Conservation (phyloP, 2,888 invertebrate species). For the Cinara cedri region DNA sequence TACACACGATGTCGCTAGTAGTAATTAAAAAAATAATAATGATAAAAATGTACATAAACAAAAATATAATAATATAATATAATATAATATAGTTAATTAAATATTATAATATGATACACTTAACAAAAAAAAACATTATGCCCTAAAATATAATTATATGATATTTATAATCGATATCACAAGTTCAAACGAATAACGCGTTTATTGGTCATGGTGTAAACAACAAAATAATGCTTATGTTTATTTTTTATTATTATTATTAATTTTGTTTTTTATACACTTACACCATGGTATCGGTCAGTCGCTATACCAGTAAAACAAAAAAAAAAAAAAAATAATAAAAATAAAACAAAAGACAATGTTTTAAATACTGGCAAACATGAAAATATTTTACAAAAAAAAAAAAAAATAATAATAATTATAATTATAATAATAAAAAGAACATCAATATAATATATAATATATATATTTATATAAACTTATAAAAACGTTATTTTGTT, state of each 20-base stretch:
- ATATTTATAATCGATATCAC: slow-evolving; percentile 56
- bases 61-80: slow-evolving; percentile 42
- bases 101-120: slow-evolving; percentile 52
- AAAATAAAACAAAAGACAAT: slow-evolving; percentile 45
- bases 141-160: slow-evolving; percentile 46
- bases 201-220: slow-evolving; percentile 55
- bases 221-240: slow-evolving; percentile 34
- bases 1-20: slow-evolving; percentile 46
- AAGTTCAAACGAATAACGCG: slow-evolving; percentile 57
- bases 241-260: slow-evolving; percentile 25
- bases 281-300: slow-evolving; percentile 56
- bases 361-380: slow-evolving; percentile 55
- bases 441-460: not conserved
- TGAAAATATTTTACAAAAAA: slow-evolving; percentile 54
- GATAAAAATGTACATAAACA: slow-evolving; percentile 56
- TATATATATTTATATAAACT: slow-evolving; percentile 40
- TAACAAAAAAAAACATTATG: slow-evolving; percentile 48
- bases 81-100: slow-evolving; percentile 38
- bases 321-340: slow-evolving; percentile 50
- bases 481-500: slow-evolving; percentile 30
- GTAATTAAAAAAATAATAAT: slow-evolving; percentile 51
- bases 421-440: slow-evolving; percentile 3
- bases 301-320: slow-evolving; percentile 55
- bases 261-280: slow-evolving; percentile 25
- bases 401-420: slow-evolving; percentile 30